A percentile compares a stretch with the other conserved stretches of the same genome.
Conservation (phyloP, 2,888 invertebrate genomes). For the Aphelenchoides bicaudatus region DNA sequence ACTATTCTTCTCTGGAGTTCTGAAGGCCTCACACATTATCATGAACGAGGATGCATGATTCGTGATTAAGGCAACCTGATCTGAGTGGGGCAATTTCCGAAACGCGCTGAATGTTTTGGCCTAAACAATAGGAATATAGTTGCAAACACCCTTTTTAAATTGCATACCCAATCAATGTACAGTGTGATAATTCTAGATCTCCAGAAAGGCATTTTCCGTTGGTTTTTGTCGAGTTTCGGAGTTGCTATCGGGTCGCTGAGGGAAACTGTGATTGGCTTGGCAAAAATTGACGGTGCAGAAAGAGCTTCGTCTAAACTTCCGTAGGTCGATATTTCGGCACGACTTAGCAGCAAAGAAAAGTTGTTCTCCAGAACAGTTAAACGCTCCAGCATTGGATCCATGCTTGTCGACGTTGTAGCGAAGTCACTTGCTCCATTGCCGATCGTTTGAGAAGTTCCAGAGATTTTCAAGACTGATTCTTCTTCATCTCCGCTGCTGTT, state of each 20-base stretch:
- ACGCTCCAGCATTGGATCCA: conserved; percentile 49
- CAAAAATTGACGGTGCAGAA: conserved; percentile 48
- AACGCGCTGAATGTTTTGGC: no score
- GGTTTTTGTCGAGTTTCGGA: conserved; percentile 35
- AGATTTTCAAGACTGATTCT: neutral
- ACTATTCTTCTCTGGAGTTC: conserved; percentile 51
- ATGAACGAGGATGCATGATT: conserved; percentile 59
- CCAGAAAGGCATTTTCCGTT: conserved; percentile 58
- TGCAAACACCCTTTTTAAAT: no score
- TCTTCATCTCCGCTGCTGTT: neutral
- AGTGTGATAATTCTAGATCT: conserved; percentile 53
- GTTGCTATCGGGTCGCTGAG: conserved; percentile 50
- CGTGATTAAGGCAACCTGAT: conserved; percentile 57
- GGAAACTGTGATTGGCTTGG: conserved; percentile 49
- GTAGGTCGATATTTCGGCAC: conserved; percentile 46
- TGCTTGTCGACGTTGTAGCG: neutral
- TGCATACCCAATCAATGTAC: conserved; percentile 60
- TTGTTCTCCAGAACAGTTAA: conserved; percentile 55
- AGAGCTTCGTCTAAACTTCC: conserved; percentile 50
- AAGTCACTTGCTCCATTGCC: neutral
- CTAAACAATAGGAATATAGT: no score
- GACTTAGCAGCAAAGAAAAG: conserved; percentile 51
- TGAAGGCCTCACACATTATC: conserved; percentile 60
- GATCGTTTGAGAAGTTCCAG: conserved; percentile 3
- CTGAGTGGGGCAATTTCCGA: conserved; percentile 54